A percentile compares a stretch with the other conserved stretches of the same genome.
phyloP scores from a whole-genome alignment of 2,113 vertebrate genomes.

The Syngnathus floridae region DNA sequence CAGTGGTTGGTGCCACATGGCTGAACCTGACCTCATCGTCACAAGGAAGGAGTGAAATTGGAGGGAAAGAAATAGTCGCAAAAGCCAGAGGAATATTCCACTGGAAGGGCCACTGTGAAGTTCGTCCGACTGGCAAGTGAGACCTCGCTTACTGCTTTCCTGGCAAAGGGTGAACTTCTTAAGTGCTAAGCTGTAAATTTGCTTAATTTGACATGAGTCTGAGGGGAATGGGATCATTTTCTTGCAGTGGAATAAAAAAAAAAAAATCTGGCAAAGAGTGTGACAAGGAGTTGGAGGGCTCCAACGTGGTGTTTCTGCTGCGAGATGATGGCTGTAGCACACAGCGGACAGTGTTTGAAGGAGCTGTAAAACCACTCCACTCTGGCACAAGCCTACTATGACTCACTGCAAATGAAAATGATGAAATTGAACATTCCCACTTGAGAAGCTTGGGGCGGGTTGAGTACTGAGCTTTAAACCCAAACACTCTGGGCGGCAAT shows the following conservation, averaged over 20 bases:
- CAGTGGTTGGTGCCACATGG: neutral
- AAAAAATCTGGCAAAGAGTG: constrained; percentile 55
- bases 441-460: constrained; percentile 27
- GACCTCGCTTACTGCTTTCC: constrained; percentile 56
- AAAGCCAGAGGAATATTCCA: constrained; percentile 54
- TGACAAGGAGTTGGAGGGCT: constrained; percentile 66
- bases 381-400: constrained; percentile 47
- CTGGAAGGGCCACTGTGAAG: constrained; percentile 43
- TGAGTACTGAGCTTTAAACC: neutral
- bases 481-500: constrained; percentile 10
- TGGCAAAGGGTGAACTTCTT: constrained; percentile 68
- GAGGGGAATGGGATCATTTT: constrained; percentile 65
- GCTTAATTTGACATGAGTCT: constrained; percentile 74
- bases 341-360: constrained; percentile 52
- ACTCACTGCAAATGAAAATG: constrained; percentile 47
- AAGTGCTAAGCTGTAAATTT: constrained; percentile 75
- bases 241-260: constrained; percentile 55
- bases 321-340: constrained; percentile 58
- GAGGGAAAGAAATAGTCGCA: constrained; percentile 43
- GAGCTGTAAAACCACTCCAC: constrained; percentile 54
- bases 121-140: constrained; percentile 44
- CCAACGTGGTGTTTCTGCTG: constrained; percentile 63
- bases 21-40: constrained; percentile 54
- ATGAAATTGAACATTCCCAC: constrained; percentile 19
- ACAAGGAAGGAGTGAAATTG: constrained; percentile 48